Conservation (phyloP, 2,113 vertebrate species). For the Rafetus swinhoei region DNA sequence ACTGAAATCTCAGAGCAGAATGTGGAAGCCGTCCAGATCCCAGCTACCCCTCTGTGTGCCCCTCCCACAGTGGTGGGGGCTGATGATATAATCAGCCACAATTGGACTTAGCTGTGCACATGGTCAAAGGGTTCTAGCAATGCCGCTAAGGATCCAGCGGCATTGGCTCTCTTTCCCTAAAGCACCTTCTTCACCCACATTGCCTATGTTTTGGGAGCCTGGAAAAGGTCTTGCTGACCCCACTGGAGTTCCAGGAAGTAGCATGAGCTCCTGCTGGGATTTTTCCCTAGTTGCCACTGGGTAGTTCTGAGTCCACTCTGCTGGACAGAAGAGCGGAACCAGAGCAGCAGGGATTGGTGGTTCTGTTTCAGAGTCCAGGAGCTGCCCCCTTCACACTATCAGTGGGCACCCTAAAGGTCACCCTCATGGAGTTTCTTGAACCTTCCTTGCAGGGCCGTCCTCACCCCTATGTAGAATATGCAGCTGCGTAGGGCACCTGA, state of each 20-base stretch:
- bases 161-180: neutral
- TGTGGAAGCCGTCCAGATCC: neutral
- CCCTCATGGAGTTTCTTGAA: neutral
- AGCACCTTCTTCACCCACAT: neutral
- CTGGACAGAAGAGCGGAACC: neutral
- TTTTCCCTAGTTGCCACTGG: neutral
- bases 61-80: neutral
- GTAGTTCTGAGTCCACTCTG: neutral
- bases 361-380: neutral
- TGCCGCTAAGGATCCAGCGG: neutral
- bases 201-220: neutral
- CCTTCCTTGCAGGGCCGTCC: neutral
- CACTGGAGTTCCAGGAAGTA: neutral
- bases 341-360: neutral
- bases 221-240: neutral
- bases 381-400: neutral
- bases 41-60: neutral
- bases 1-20: neutral
- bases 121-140: neutral
- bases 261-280: neutral
- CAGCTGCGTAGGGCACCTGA: no score
- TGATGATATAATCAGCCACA: neutral
- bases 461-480: no score
- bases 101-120: neutral
- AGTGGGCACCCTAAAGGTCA: rapidly evolving